Conservation (phyloP, 2,113 vertebrate genomes). For the Telmatochromis sp. region DNA sequence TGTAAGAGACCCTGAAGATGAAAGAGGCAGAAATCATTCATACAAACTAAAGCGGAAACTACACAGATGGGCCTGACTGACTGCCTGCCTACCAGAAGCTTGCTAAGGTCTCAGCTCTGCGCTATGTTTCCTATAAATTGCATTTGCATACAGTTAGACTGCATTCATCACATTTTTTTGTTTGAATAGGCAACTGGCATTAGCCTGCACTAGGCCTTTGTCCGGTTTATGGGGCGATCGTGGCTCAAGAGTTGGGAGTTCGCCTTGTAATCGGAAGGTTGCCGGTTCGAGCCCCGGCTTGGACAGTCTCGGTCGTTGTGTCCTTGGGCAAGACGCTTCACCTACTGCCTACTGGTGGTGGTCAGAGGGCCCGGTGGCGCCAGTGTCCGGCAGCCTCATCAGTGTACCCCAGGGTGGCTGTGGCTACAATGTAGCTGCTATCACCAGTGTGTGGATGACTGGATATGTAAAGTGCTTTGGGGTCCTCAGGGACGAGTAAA, state of each 20-base stretch:
- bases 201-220: not conserved
- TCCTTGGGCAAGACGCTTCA: not conserved
- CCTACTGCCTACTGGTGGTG: rapidly evolving
- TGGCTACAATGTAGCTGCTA: too few relatives aligned
- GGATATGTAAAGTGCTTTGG: rapidly evolving
- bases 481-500: not conserved
- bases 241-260: rapidly evolving
- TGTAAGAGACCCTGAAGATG: not conserved
- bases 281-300: rapidly evolving
- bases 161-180: not conserved
- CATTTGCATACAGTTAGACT: not conserved
- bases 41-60: not conserved
- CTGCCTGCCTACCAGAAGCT: not conserved
- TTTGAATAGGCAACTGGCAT: not conserved
- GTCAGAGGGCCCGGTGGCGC: rapidly evolving
- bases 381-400: rapidly evolving
- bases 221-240: rapidly evolving
- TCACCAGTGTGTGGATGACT: not conserved
- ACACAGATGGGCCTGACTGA: not conserved
- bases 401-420: rapidly evolving
- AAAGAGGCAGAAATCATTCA: not conserved
- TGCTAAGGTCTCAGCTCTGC: not conserved
- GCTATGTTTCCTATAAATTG: not conserved
- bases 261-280: rapidly evolving
- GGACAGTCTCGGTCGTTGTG: rapidly evolving